Percentiles rank a stretch among this genome's conserved stretches.
Conservation (phyloP, 2,797 vertebrate genomes). For the Malurus splendens region DNA sequence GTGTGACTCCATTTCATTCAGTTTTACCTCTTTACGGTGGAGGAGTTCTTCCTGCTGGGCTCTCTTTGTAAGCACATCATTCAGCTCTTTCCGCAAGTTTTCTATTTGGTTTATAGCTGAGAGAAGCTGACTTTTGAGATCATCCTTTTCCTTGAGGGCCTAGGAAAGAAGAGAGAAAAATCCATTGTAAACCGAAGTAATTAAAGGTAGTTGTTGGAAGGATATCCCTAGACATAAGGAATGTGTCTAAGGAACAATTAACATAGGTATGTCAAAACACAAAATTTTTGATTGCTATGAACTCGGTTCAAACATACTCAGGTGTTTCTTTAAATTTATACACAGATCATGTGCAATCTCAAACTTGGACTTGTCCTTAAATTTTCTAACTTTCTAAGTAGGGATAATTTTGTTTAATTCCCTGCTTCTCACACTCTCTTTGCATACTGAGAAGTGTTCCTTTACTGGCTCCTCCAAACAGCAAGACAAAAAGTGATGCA, state of each 20-base stretch:
- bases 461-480: neutral
- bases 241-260: neutral
- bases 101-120: slow-evolving; percentile 83
- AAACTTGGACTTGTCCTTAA: neutral
- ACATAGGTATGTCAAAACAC: neutral
- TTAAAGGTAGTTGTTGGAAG: neutral
- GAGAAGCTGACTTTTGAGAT: slow-evolving; percentile 78
- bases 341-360: neutral
- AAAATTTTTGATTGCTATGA: neutral
- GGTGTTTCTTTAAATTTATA: neutral
- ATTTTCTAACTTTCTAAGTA: neutral
- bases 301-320: neutral
- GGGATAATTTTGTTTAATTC: neutral
- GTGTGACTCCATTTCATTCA: slow-evolving; percentile 76
- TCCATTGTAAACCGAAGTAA: neutral
- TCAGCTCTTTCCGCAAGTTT: slow-evolving; percentile 81
- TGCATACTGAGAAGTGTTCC: neutral
- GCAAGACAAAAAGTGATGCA: neutral
- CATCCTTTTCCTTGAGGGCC: slow-evolving; percentile 82
- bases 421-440: neutral
- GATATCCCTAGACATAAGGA: neutral
- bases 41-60: slow-evolving; percentile 87
- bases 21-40: slow-evolving; percentile 78
- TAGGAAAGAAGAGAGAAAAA: slow-evolving; percentile 52
- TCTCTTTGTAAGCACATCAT: slow-evolving; percentile 80